Evolutionary conservation across 2,888 invertebrate genomes (phyloP).

Genomic region (Amblyjoppa proteus): DNA sequence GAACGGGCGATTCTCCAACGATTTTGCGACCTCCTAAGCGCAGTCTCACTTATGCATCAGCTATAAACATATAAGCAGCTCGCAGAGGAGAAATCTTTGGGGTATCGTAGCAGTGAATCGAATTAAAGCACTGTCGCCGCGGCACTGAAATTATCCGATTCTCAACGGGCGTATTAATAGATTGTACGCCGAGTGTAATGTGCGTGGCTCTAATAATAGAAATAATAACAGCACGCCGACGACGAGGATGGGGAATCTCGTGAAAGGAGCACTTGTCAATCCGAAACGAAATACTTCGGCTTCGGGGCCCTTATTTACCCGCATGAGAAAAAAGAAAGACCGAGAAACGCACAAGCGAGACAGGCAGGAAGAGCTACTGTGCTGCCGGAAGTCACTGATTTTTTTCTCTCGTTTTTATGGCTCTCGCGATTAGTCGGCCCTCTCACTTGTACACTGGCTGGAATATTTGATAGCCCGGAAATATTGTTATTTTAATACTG

Average conservation of each 20-base stretch:
- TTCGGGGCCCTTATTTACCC: conserved; percentile 57
- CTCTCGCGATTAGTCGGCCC: conserved; percentile 46
- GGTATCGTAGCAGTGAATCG: conserved; percentile 18
- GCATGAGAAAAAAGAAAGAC: conserved; percentile 56
- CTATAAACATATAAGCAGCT: conserved; percentile 31
- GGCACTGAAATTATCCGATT: conserved; percentile 40
- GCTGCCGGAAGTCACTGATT: conserved; percentile 75
- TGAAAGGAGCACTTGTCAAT: conserved; percentile 52
- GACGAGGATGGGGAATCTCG: conserved; percentile 5
- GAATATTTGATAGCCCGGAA: neutral
- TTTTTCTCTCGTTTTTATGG: conserved; percentile 63
- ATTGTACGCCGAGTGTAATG: neutral
- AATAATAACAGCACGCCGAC: conserved; percentile 32
- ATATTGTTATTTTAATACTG: neutral
- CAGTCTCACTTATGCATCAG: neutral
- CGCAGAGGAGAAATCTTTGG: conserved; percentile 21
- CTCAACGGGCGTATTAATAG: conserved; percentile 59
- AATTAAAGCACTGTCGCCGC: conserved; percentile 26
- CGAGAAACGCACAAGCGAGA: conserved; percentile 5
- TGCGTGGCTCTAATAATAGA: conserved; percentile 51
- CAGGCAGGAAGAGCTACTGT: conserved; percentile 16
- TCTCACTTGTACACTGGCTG: conserved; percentile 9
- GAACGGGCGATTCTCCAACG: neutral
- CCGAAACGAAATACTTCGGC: conserved; percentile 48
- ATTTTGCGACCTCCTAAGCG: neutral